A percentile compares a stretch with the other conserved stretches of the same genome.
These are phyloP conservation scores for Entelurus aequoreus DNA, from an alignment of 2,113 vertebrate genomes.

Conservation along the genomic window DNA sequence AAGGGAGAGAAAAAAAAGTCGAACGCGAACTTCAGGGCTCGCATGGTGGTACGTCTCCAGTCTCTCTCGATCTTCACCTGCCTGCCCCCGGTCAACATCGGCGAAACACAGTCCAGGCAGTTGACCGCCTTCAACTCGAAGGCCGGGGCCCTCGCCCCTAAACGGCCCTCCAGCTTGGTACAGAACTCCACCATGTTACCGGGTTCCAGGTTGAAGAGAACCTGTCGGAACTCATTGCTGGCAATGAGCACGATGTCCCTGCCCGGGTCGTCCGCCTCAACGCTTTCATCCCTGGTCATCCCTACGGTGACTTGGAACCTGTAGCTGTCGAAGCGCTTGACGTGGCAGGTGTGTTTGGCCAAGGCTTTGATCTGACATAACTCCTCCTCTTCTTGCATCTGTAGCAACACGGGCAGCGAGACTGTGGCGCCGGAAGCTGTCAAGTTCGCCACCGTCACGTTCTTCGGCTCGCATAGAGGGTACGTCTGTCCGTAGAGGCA, in stretches of 20 bases:
- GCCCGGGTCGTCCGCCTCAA: slow-evolving; percentile 72
- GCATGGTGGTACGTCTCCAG: slow-evolving; percentile 83
- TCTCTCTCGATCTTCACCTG: slow-evolving; percentile 92
- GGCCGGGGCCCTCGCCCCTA: slow-evolving; percentile 84
- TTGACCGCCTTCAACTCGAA: slow-evolving; percentile 93
- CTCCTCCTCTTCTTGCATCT: slow-evolving; percentile 77
- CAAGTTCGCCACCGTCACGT: slow-evolving; percentile 41
- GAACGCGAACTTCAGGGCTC: slow-evolving; percentile 88
- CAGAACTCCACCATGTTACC: slow-evolving; percentile 90
- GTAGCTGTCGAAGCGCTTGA: slow-evolving; percentile 90
- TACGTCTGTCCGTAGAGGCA: slow-evolving; percentile 92
- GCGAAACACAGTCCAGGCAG: slow-evolving; percentile 86
- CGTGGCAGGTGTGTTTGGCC: slow-evolving; percentile 86
- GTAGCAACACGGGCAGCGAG: slow-evolving; percentile 35
- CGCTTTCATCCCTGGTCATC: slow-evolving; percentile 65
- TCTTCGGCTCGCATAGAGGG: slow-evolving; percentile 78
- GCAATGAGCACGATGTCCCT: slow-evolving; percentile 87
- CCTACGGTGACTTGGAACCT: slow-evolving; percentile 89
- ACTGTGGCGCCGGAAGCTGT: slow-evolving; percentile 19
- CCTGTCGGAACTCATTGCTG: slow-evolving; percentile 87
- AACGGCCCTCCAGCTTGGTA: slow-evolving; percentile 87
- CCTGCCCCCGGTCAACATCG: slow-evolving; percentile 69
- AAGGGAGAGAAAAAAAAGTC: slow-evolving; percentile 97
- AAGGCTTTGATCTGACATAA: slow-evolving; percentile 84
- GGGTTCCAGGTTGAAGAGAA: slow-evolving; percentile 81